Base-by-base conservation (phyloP, 1,140 invertebrate genomes). In the Solenopsis fugax region DNA sequence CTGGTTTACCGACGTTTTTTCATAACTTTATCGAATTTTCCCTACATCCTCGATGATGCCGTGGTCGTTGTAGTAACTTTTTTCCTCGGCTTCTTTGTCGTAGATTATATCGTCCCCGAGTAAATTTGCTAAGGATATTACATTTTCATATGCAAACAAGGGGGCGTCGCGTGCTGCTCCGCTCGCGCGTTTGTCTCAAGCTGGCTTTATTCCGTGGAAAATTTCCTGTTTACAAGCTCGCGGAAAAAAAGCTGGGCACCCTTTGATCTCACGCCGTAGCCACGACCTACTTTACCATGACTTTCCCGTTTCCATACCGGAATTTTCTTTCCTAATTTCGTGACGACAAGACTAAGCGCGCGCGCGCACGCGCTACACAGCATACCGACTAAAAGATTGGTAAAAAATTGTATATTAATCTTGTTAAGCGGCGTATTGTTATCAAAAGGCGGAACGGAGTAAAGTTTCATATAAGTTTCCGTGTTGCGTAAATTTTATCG, bases 81-180 rank as follows among this genome's bases (percentile, higher is more conserved):
- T 78, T 56, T 29, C 78, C 78, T 45, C n/a, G 29, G 65, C 41
- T 21, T 34, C 54, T 62, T 87, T 76, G 73, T 45, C 65, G 65
- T 73, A 71, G 84, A 80, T 88, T 87, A 75, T 87, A 81, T 78
- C 85, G 64, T 62, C 16, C 52, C 37, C 37, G 64, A 85, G 80
- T 87, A 87, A 89, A 89, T 89, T 85, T 88, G 78, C 85, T 77
- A 81, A 88, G 76, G 85, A 88, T 87, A 87, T 88, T 87, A 87
- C 86, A 87, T 87, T 88, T 88, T 87, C 87, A 82, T 88, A 87
- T 73, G 76, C 85, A 73, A 82, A 72, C 85, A 81, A 88, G 60
- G 48, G 64, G 48, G 56, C 69, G 50, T 65, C 72, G 52, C 62
- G 29, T 60, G 80, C 37, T 62, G 48, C 41, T 71, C 50, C 50